Conservation (phyloP, 1,140 invertebrate species). For the Dermatophagoides farinae region DNA sequence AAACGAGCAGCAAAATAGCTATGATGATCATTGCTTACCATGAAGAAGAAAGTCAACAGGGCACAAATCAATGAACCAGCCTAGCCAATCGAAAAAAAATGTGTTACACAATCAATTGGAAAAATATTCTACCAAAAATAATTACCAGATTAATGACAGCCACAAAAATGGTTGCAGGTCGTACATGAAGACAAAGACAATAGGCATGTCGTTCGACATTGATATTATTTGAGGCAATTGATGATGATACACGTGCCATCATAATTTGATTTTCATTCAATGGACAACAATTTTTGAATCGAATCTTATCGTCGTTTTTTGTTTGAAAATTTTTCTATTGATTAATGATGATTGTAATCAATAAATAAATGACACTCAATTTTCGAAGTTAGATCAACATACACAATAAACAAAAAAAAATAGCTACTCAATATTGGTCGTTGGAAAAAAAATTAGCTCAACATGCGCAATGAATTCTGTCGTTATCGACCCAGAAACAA, state of each 20-base stretch:
- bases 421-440: too few species aligned
- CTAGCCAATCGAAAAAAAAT: not conserved
- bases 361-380: too few species aligned
- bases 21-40: not conserved
- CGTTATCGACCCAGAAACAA: too few species aligned
- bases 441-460: too few species aligned
- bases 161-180: slow-evolving; percentile 14
- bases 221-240: not conserved
- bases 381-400: too few species aligned
- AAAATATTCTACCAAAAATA: not conserved
- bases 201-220: slow-evolving; percentile 14
- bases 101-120: not conserved
- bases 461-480: too few species aligned
- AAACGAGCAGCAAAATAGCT: not conserved
- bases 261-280: not conserved
- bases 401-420: too few species aligned
- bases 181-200: slow-evolving; percentile 16
- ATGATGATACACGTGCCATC: not conserved
- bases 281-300: too few species aligned
- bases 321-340: too few species aligned
- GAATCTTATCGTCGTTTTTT: too few species aligned
- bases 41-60: not conserved
- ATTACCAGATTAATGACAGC: slow-evolving; percentile 13
- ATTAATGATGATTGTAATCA: too few species aligned
- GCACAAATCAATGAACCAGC: slow-evolving; percentile 10